Conservation (phyloP, 2,888 invertebrate genomes). For the Theodoxus fluviatilis region DNA sequence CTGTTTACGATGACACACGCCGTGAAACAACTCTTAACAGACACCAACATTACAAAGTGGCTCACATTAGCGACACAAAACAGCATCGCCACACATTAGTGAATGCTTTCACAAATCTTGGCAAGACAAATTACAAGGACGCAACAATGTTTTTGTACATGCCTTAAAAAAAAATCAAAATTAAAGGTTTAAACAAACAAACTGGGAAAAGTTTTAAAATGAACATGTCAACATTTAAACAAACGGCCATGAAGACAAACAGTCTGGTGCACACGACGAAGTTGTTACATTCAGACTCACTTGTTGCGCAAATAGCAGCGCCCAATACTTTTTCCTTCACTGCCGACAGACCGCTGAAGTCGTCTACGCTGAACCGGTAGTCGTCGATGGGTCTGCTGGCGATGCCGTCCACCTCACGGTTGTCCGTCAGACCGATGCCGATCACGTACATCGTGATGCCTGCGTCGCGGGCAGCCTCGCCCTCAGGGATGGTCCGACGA, state of each 20-base stretch:
- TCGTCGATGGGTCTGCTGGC: conserved; percentile 44
- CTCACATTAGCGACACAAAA: no score
- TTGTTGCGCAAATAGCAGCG: no score
- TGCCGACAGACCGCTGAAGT: conserved; percentile 37
- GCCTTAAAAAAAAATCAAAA: background rate
- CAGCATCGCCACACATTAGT: no score
- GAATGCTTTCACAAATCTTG: no score
- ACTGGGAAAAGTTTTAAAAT: background rate
- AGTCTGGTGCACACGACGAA: no score
- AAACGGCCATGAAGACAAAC: background rate
- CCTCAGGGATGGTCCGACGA: conserved; percentile 50
- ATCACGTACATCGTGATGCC: conserved; percentile 43
- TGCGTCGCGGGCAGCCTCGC: conserved; percentile 36
- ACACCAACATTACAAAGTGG: no score
- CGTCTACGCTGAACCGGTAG: conserved; percentile 42
- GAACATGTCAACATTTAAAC: background rate
- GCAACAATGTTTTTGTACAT: no score
- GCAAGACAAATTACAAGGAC: no score
- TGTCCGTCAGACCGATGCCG: conserved; percentile 45
- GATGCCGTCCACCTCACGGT: conserved; percentile 46
- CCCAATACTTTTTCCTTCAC: conserved; percentile 30
- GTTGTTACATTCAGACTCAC: no score
- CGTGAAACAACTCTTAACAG: no score
- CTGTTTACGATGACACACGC: no score
- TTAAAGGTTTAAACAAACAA: background rate